These are phyloP conservation scores for Spea bombifrons DNA, from an alignment of 2,113 vertebrate species.

Conservation along the genomic window DNA sequence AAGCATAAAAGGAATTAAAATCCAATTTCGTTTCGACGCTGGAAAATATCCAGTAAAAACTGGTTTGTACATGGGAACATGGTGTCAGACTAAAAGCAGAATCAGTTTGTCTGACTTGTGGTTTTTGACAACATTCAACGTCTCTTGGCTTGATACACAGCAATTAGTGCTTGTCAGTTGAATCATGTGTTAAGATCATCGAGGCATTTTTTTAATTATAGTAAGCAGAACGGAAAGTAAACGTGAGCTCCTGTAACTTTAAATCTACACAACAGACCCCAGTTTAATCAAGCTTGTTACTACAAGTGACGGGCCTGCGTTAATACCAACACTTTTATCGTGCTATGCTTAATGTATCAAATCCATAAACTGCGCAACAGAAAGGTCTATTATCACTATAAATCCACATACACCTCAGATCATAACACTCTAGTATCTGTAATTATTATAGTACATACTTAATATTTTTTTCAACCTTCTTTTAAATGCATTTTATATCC, in stretches of 20 bases:
- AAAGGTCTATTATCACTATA: too few relatives aligned
- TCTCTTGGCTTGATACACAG: slow-evolving; percentile 78
- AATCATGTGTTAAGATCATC: slow-evolving; percentile 81
- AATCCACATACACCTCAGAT: too few relatives aligned
- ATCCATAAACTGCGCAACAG: too few relatives aligned
- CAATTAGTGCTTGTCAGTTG: slow-evolving; percentile 83
- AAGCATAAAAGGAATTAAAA: slow-evolving; percentile 56
- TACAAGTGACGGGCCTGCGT: background rate
- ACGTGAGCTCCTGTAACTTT: slow-evolving; percentile 69
- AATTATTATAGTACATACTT: too few relatives aligned
- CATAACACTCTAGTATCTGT: too few relatives aligned
- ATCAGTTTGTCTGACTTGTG: slow-evolving; percentile 86
- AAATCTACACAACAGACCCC: slow-evolving; percentile 65
- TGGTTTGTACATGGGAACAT: slow-evolving; percentile 88
- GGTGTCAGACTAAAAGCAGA: slow-evolving; percentile 80
- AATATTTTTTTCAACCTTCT: too few relatives aligned
- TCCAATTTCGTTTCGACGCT: slow-evolving; percentile 70
- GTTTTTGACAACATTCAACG: slow-evolving; percentile 86
- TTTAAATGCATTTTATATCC: too few relatives aligned
- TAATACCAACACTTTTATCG: too few relatives aligned
- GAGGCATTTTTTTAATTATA: slow-evolving; percentile 81
- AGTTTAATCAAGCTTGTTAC: background rate
- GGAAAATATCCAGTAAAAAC: slow-evolving; percentile 86
- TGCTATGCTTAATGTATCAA: too few relatives aligned
- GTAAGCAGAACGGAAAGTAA: slow-evolving; percentile 75